These are phyloP conservation scores for Armadillidium nasatum DNA, from an alignment of 1,140 invertebrate genomes.

Conservation along the genomic window DNA sequence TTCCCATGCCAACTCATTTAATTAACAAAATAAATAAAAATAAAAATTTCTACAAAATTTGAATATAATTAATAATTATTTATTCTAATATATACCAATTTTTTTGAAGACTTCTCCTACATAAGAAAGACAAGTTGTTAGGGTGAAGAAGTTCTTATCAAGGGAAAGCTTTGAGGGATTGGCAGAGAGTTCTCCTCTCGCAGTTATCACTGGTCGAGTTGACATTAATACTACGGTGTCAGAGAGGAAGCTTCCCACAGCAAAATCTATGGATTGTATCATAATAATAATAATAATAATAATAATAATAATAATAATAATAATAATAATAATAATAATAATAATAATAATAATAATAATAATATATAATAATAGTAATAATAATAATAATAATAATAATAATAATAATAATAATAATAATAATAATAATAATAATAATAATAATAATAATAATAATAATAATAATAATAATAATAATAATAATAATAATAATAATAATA, in stretches of 20 bases:
- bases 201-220: constrained; percentile 3
- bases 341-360: constrained; percentile 43
- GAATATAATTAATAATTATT: too few relatives aligned
- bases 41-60: too few relatives aligned
- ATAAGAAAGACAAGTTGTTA: constrained; percentile 8
- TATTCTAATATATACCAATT: too few relatives aligned
- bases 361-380: neutral
- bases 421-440: too few relatives aligned
- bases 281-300: neutral
- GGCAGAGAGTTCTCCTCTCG: neutral
- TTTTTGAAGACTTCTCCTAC: neutral
- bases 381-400: too few relatives aligned
- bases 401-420: too few relatives aligned
- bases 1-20: too few relatives aligned
- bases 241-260: constrained; percentile 46
- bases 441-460: too few relatives aligned
- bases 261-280: constrained; percentile 43
- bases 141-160: neutral
- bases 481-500: too few relatives aligned
- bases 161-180: neutral
- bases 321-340: constrained; percentile 9
- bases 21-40: too few relatives aligned
- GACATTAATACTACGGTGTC: constrained; percentile 39
- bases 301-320: constrained; percentile 33
- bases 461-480: too few relatives aligned